Base-by-base conservation (phyloP, 1,140 invertebrate species). In the Physella acuta region DNA sequence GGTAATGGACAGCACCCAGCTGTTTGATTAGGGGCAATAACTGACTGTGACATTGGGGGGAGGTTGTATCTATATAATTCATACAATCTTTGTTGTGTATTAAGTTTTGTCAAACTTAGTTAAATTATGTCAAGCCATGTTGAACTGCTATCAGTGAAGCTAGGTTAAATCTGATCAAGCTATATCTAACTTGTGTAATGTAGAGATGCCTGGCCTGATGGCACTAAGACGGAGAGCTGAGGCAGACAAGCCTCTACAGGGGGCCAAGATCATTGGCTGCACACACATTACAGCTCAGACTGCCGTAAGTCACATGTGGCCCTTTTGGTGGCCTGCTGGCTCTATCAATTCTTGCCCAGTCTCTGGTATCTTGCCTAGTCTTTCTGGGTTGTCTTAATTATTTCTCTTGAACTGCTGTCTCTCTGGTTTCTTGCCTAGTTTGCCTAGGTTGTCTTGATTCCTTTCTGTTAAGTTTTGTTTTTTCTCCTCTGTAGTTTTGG, bases 231-330 rank as follows among this genome's bases (percentile, higher is more conserved):
- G 94, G 80, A 86, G 94, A 62, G 95, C 95, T 0, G 89, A 91
- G 52, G 93, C 94, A 63, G 95, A 98, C 80, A 97, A 96, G 85
- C 95, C 96, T 0, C 84, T 99, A 68, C 94, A 93, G 84, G 94
- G 95, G 81, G 96, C 95, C 51, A 95, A 94, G 88, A 95, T 99
- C 71, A 94, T 98, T 52, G 95, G 94, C 17, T 99, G 96, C 85
- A 98, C 95, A 59, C 96, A 98, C 85, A 97, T 99, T 75, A 98
- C 97, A 85, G 95, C 95, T 61, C 96, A 98, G 86, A 98, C 95
- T 1, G 96, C 96, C 17, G 95, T 98, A 69, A 87, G 87, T 87
- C n/a, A n/a, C n/a, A n/a, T n/a, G n/a, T n/a, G n/a, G n/a, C n/a
- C n/a, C n/a, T n/a, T n/a, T n/a, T 44, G 39, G 39, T 44, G 39